These are phyloP conservation scores for Acromyrmex heyeri DNA, from an alignment of 1,140 invertebrate species.

Conservation along the genomic window DNA sequence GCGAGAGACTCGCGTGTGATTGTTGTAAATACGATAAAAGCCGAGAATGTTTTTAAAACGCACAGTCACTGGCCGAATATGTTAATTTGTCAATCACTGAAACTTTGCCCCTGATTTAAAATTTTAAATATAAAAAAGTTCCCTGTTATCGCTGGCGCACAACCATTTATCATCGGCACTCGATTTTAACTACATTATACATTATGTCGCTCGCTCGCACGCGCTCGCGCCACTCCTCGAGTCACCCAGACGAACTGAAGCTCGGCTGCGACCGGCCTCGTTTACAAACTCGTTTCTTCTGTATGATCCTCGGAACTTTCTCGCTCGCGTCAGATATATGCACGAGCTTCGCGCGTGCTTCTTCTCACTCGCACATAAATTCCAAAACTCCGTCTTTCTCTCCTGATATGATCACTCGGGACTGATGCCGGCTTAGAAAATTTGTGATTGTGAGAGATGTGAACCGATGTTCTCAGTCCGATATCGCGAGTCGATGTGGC, in stretches of 20 bases:
- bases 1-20: background rate
- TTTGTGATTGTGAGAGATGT: conserved; percentile 24
- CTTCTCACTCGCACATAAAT: background rate
- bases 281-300: conserved; percentile 71
- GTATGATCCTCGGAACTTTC: conserved; percentile 23
- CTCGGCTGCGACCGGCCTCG: conserved; percentile 51
- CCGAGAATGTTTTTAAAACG: background rate
- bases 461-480: conserved; percentile 70
- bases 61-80: background rate
- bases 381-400: background rate
- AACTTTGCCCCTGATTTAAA: background rate
- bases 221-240: conserved; percentile 34
- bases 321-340: background rate
- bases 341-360: conserved; percentile 1
- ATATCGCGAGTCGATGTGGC: conserved; percentile 78
- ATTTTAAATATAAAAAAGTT: background rate
- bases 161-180: conserved; percentile 6
- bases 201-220: conserved; percentile 28
- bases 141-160: conserved; percentile 5
- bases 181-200: conserved; percentile 26
- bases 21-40: background rate
- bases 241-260: conserved; percentile 37
- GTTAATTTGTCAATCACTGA: background rate
- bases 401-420: background rate
- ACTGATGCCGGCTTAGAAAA: background rate